A percentile compares a stretch with the other conserved stretches of the same genome.
Conservation (phyloP, 2,113 vertebrate genomes). For the Pungitius pungitius region DNA sequence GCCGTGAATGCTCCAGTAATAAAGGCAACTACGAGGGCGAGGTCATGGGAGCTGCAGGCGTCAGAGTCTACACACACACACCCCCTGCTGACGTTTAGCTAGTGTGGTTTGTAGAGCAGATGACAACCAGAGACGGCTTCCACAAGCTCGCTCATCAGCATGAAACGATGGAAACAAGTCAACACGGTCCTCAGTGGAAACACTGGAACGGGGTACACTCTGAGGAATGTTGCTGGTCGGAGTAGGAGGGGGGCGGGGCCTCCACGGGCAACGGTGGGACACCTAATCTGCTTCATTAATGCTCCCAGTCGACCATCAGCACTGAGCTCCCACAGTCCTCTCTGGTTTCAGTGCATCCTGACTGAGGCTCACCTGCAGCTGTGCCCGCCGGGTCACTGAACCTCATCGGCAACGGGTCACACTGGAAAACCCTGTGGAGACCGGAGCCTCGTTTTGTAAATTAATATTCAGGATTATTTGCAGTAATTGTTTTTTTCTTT, state of each 20-base stretch:
- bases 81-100: too few species aligned
- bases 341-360: slow-evolving; percentile 71
- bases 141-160: not conserved
- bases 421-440: slow-evolving; percentile 15
- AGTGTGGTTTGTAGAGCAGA: not conserved
- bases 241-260: slow-evolving; percentile 7
- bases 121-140: not conserved
- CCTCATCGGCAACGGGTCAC: slow-evolving; percentile 11
- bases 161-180: not conserved
- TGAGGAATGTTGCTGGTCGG: slow-evolving; percentile 7
- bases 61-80: not conserved
- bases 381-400: slow-evolving; percentile 41
- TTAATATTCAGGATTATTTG: not conserved
- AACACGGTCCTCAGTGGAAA: not conserved
- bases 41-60: too few species aligned
- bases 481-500: not conserved
- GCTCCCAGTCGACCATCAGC: slow-evolving; percentile 78
- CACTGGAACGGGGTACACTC: not conserved
- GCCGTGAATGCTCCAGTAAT: not conserved
- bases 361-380: slow-evolving; percentile 50
- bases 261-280: slow-evolving; percentile 49
- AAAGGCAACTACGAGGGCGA: not conserved
- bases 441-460: not conserved
- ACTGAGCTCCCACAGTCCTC: slow-evolving; percentile 60
- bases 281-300: slow-evolving; percentile 81